phyloP scores from a whole-genome alignment of 1,140 invertebrate genomes.

The Zaprionus kolodkinae region DNA sequence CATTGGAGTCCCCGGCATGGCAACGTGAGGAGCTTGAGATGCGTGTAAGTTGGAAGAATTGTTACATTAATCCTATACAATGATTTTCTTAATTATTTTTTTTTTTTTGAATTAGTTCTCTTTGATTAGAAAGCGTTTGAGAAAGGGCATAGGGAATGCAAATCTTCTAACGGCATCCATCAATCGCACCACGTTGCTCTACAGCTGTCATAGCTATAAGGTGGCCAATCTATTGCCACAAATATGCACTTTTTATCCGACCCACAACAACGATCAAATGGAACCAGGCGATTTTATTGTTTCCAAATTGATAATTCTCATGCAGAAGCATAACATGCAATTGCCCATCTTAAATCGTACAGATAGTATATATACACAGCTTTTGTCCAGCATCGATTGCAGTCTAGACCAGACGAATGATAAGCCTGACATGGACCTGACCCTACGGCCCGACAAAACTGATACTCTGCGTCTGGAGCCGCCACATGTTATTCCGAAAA shows the following conservation, averaged over 20 bases:
- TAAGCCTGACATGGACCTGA: too few species aligned
- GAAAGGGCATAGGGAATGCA: not conserved
- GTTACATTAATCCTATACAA: too few species aligned
- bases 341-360: not conserved
- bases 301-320: not conserved
- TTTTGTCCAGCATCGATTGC: not conserved
- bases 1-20: too few species aligned
- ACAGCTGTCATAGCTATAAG: not conserved
- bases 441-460: too few species aligned
- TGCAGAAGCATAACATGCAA: not conserved
- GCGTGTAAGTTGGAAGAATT: not conserved
- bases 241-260: not conserved
- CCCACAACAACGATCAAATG: not conserved
- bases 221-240: not conserved
- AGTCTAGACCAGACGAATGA: too few species aligned
- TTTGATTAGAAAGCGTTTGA: not conserved
- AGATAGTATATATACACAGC: not conserved
- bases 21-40: fast-evolving
- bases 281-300: not conserved
- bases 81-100: too few species aligned
- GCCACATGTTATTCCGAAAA: not conserved
- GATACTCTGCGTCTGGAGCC: too few species aligned
- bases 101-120: not conserved
- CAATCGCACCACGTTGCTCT: not conserved
- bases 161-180: not conserved